These are phyloP conservation scores for Nemotelus nigrinus DNA, from an alignment of 2,888 invertebrate species.

Conservation along the genomic window DNA sequence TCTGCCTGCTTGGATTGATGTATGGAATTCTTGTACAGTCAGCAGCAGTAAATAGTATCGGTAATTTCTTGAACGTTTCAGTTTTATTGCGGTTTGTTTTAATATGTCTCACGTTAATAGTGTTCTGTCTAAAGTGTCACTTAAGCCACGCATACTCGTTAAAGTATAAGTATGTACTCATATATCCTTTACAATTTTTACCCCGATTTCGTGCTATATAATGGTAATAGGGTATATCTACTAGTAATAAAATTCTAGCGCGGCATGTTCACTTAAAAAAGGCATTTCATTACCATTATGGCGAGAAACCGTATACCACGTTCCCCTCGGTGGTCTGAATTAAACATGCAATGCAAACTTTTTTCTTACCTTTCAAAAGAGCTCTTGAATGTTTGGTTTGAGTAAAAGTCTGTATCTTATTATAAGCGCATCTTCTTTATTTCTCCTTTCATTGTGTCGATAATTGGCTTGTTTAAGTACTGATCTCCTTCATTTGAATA, in stretches of 20 bases:
- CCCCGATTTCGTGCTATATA: too few relatives aligned
- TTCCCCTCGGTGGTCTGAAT: not conserved
- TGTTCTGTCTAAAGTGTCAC: too few relatives aligned
- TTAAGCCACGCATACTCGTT: too few relatives aligned
- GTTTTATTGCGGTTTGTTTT: too few relatives aligned
- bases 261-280: too few relatives aligned
- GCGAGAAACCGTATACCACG: too few relatives aligned
- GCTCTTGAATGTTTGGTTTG: conserved; percentile 24
- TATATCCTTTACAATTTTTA: too few relatives aligned
- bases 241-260: too few relatives aligned
- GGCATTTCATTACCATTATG: too few relatives aligned
- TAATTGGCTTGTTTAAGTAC: conserved; percentile 58
- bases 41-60: not conserved
- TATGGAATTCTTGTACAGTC: not conserved
- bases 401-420: conserved; percentile 18
- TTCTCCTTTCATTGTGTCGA: conserved; percentile 57
- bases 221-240: too few relatives aligned
- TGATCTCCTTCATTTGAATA: conserved; percentile 49
- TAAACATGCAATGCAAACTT: conserved; percentile 36
- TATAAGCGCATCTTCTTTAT: conserved; percentile 44
- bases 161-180: too few relatives aligned
- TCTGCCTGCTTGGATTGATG: conserved; percentile 12
- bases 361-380: not conserved
- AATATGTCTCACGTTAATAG: too few relatives aligned
- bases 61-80: not conserved